Conservation (phyloP, 1,140 invertebrate genomes). For the Drosophila littoralis region DNA sequence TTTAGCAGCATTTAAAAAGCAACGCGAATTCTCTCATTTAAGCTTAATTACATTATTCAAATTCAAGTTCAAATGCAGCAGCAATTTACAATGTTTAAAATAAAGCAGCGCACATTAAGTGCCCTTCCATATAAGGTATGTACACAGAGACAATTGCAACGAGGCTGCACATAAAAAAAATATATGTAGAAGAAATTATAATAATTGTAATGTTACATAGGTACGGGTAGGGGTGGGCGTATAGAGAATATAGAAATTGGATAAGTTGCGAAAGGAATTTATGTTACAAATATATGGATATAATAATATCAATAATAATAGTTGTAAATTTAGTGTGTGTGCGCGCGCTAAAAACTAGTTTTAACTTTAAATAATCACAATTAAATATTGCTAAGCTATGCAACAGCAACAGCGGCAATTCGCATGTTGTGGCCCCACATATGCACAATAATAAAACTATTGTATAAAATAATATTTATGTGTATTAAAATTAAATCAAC, state of each 20-base stretch:
- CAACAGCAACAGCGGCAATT: slow-evolving; percentile 47
- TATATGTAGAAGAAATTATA: slow-evolving; percentile 4
- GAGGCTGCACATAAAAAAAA: slow-evolving; percentile 33
- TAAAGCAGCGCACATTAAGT: slow-evolving; percentile 19
- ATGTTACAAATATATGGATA: slow-evolving; percentile 19
- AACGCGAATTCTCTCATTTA: slow-evolving; percentile 7
- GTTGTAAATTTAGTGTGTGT: slow-evolving; percentile 5
- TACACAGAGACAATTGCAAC: slow-evolving; percentile 56
- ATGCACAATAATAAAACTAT: slow-evolving; percentile 63
- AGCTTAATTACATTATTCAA: slow-evolving; percentile 3
- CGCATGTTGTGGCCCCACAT: slow-evolving; percentile 26
- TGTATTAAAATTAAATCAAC: slow-evolving; percentile 78
- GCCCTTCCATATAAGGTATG: slow-evolving; percentile 28
- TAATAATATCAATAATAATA: slow-evolving; percentile 12
- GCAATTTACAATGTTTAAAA: slow-evolving; percentile 30
- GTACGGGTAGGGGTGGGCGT: slow-evolving; percentile 3
- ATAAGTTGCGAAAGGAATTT: slow-evolving; percentile 19
- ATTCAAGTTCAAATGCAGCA: slow-evolving; percentile 20
- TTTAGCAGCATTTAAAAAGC: slow-evolving; percentile 39
- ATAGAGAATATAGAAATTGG: not conserved
- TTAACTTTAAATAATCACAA: slow-evolving; percentile 75
- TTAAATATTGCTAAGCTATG: slow-evolving; percentile 71
- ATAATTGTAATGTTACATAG: slow-evolving; percentile 12
- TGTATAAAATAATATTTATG: slow-evolving; percentile 56
- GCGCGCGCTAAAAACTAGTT: slow-evolving; percentile 47